Evolutionary conservation across 2,113 vertebrate genomes (phyloP), one percentile per base, ranked within the genome.

Genomic region (Eleginops maclovinus): DNA sequence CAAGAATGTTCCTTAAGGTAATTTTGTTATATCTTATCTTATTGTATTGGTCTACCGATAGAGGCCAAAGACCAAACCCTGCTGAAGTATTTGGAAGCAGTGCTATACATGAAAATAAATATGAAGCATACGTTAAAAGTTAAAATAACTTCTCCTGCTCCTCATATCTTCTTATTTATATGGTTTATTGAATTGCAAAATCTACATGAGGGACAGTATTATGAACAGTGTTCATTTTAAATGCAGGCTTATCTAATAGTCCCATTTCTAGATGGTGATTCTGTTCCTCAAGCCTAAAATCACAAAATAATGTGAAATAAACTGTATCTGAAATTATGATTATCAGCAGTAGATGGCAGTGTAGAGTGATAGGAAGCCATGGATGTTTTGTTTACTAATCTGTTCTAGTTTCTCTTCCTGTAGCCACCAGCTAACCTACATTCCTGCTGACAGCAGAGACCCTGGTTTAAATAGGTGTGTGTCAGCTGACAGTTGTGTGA

Each of bases 401-500:
- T 71, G 17, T 51, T 71, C 15, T 28, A 59, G 40, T 11, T 26
- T 56, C 54, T 56, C 84, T 91, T 89, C 84, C 82, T 74, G 64
- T 63, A 81, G 72, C 65, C 16, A 17, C 24, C 21, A 72, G 84
- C 90, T 86, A 76, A 80, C 31, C 46, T 17, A 19, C 81, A 55
- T 80, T 85, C 81, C 17, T 87, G 87, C 92, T 93, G 89, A 91
- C 87, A 77, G 70, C 58, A 63, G 31, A 69, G 53, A 68, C 79
- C 72, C 71, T 6, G 49, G 4, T 7, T 26, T 3, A 44, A 54
- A 28, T 43, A 74, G 62, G 24, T 72, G 73, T 49, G 71, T 90
- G 88, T 92, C 91, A 93, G 87, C 87, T 93, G 91, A 91, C 85
- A 64, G 68, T 4, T 76, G 67, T 74, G 69, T 84, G 84, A 81